Evolutionary conservation across 2,888 invertebrate genomes (phyloP), one percentile per base, ranked within the genome.

Genomic region (Eupithecia pulchellata): DNA sequence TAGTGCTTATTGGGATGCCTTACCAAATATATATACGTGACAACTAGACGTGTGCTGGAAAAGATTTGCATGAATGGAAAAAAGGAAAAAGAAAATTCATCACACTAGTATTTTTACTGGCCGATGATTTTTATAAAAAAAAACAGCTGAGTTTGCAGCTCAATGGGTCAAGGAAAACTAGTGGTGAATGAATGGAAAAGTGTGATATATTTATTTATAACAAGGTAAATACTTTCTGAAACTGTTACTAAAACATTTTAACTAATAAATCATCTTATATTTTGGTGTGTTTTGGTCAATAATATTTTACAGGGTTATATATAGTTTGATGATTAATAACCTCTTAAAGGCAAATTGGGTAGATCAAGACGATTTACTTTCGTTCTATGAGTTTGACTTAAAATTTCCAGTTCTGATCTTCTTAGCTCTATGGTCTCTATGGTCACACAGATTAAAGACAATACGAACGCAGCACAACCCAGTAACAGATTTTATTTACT

Each of bases 1-100:
- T 29, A 8, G 57, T 57, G 29, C 57, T 57, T 57, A 29, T 57
- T 27, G 57, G 57, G 57, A 57, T 3, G 52, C 57, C 57, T 57
- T 29, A 29, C 13, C 9, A 11, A 47, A 11, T 6, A 47, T 20
- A 1, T 47, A 17, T 39, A 36, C 17, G n/a, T n/a, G n/a, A n/a
- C n/a, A n/a, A n/a, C n/a, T n/a, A n/a, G 3, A 11, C 11, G 25
- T 57, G 25, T 52, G 3, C 25, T 52, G 52, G 57, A 8, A n/a
- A n/a, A n/a, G n/a, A n/a, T n/a, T n/a, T n/a, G 57, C 29, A 8
- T 57, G 57, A 57, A 29, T 17, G 57, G 29, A 29, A 29, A 57
- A 17, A n/a, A 27, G 2, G 25, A 52, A 25, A 25, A 52, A 20
- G 52, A 13, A 17, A 27, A 29, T 29, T 29, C 29, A 29, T 29